Base-by-base conservation (phyloP, 2,888 invertebrate species). In the Autographa pulchrina region DNA sequence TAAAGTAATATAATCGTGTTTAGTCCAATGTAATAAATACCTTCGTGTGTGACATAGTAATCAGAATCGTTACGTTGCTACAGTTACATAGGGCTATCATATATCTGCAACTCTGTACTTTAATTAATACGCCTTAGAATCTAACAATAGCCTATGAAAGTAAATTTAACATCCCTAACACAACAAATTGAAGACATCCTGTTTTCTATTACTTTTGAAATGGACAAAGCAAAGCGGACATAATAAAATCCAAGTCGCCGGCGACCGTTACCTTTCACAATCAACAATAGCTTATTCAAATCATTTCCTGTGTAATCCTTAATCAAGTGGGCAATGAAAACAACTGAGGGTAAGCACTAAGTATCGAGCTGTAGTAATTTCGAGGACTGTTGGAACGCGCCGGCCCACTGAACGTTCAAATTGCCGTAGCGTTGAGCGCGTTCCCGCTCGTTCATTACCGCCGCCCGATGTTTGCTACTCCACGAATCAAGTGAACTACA, bases 391-490 rank as follows among this genome's bases (percentile, higher is more conserved):
- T 91, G 90, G 89, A 89, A 85, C 88, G 90, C 90, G 86, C 83
- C 92, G 93, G 93, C 87, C 92, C 92, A 93, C 91, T 94, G 92
- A 90, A 88, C 92, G 91, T 91, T 91, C 91, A 94, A 94, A 94
- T 94, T 93, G 91, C 89, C 94, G 93, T 93, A 88, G 90, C 92
- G 89, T 81, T 85, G 86, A 84, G 81, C 87, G 86, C 88, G 85
- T 86, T 89, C 87, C 89, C 86, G 85, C 82, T 80, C 88, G 90
- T 89, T 93, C 92, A 92, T 92, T 93, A 92, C 92, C 77, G 78
- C 80, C 85, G 72, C 68, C 73, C 86, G 75, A 85, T 92, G 91
- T 91, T 93, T 92, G 91, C 91, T 89, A 89, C 91, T 89, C 90
- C 86, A 88, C 88, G 88, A 87, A 89, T 89, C 89, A 88, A 91